Evolutionary conservation across 1,140 invertebrate genomes (phyloP), one percentile per base, ranked within the genome.

Genomic region (Pogonomyrmex barbatus): DNA sequence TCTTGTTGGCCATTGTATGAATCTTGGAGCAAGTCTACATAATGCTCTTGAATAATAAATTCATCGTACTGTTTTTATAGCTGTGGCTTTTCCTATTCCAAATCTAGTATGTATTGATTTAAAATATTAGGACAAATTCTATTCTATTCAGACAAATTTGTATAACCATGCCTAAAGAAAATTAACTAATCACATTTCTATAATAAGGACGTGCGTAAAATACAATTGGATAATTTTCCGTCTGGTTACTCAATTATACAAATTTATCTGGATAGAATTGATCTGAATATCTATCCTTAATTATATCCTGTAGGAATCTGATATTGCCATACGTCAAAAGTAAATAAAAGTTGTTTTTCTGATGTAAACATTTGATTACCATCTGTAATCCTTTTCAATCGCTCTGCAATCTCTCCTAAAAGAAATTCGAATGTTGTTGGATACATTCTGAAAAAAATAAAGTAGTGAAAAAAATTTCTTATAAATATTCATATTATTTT

Each of bases 311-410:
- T 65, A 65, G 0, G 62, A 65, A 65, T 65, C 62, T 9, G 17
- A 36, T 14, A 36, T 65, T 68, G 65, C 39, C 39, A 65, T 65
- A 65, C 36, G 62, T 36, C 33, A 65, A 65, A 42, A 36, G 62
- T 17, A 39, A 65, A 12, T 68, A 68, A 68, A 68, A 68, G 4
- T 47, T 68, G 65, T n/a, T 68, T 68, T 68, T 68, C n/a, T 45
- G 42, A 42, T 4, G 65, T 24, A 30, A 68, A 50, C 42, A 47
- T 50, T 68, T 68, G 30, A 36, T 65, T 65, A 39, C 62, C 62
- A 65, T n/a, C 12, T 65, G 14, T 12, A 65, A 14, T 39, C 17
- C 62, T 36, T 42, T 65, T 10, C 39, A 65, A 33, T 39, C 5
- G 62, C 6, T 39, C 36, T 42, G 62, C 62, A 65, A 65, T 65